Conservation (phyloP, 30 jellyfish, hydroid and myxozoan genomes). For the Aurelia aurita complex sp. Pacific region DNA sequence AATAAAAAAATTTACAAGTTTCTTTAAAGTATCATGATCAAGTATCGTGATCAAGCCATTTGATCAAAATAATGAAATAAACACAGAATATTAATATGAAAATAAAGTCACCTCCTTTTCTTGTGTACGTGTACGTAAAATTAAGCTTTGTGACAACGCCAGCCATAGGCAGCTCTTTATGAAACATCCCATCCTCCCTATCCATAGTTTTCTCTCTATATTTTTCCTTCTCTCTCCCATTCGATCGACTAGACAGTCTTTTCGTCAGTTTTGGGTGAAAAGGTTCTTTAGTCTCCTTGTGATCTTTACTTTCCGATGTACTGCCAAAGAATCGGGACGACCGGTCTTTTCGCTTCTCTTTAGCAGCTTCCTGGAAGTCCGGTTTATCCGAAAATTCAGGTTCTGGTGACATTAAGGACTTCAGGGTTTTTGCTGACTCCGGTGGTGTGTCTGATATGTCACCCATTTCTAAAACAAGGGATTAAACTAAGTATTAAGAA, state of each 20-base stretch:
- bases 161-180: conserved; percentile 68
- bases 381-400: conserved; percentile 14
- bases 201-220: conserved; percentile 41
- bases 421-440: conserved; percentile 48
- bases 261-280: conserved; percentile 56
- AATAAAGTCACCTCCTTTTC: conserved; percentile 81
- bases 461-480: conserved; percentile 39
- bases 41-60: no score
- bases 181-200: conserved; percentile 83
- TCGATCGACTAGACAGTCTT: conserved; percentile 39
- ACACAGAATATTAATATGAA: no score
- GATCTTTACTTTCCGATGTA: conserved; percentile 25
- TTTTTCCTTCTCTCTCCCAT: conserved; percentile 58
- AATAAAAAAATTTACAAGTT: no score
- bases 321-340: conserved; percentile 60
- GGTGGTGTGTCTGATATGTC: conserved; percentile 52
- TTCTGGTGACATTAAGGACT: conserved; percentile 34
- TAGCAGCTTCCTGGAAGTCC: conserved; percentile 31
- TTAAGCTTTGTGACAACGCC: conserved; percentile 72
- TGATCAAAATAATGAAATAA: no score
- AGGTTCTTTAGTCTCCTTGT: conserved; percentile 7
- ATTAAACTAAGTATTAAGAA: neutral
- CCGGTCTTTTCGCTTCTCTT: conserved; percentile 60
- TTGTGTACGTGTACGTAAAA: conserved; percentile 81
- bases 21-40: no score